Evolutionary conservation across 2,888 invertebrate genomes (phyloP).

Genomic region (Lacanobia oleracea): DNA sequence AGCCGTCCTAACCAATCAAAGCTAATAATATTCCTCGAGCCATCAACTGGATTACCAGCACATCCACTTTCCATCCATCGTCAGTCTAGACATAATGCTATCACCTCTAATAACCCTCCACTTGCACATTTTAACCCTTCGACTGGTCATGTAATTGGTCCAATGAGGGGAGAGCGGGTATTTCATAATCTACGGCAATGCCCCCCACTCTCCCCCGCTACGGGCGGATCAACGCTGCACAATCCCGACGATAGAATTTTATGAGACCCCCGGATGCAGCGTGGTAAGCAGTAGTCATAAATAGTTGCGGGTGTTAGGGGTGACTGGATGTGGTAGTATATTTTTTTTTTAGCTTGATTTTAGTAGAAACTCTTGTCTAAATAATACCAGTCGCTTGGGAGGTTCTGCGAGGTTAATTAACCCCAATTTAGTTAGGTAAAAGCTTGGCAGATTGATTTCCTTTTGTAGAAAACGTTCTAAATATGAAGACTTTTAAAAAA

Average conservation of each 20-base stretch:
- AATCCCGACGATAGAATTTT: conserved; percentile 89
- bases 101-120: conserved; percentile 33
- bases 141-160: conserved; percentile 66
- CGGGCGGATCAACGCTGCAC: conserved; percentile 85
- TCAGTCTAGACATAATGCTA: conserved; percentile 38
- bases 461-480: no score
- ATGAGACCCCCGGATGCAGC: conserved; percentile 85
- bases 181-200: conserved; percentile 68
- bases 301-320: conserved; percentile 71
- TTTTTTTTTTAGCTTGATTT: neutral
- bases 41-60: neutral
- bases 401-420: no score
- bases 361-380: no score
- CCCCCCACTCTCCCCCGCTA: conserved; percentile 63
- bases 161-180: conserved; percentile 60
- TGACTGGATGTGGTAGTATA: conserved; percentile 70
- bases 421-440: no score
- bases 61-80: neutral
- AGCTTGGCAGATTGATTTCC: no score
- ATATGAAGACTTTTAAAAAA: no score
- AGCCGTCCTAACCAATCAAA: neutral
- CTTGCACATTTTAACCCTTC: conserved; percentile 61
- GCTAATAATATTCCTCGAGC: neutral
- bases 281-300: conserved; percentile 87
- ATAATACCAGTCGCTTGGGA: no score